Base-by-base conservation (phyloP, 2,888 invertebrate genomes). In the Cynaeus angustus region DNA sequence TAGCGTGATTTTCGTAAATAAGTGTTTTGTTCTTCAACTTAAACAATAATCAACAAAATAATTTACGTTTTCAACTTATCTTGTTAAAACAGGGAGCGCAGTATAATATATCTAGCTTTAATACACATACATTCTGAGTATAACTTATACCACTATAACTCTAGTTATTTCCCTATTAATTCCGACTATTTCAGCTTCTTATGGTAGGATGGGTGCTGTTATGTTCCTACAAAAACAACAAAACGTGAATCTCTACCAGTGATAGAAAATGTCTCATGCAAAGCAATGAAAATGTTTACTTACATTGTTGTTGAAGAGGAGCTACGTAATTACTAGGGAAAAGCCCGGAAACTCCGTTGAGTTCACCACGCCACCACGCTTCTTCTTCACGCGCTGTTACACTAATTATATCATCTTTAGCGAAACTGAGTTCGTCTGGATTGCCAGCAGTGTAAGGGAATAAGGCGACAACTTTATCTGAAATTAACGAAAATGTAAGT, bases 341-440 rank as follows among this genome's bases (percentile, higher is more conserved):
- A 58, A 98, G 88, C 5, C 98, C 98, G 0, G 93, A 92, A 77
- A 92, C 89, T 1, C 96, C 96, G 75, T 95, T 94, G 41, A 95
- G 88, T 87, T 97, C 96, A 61, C 98, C 98, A 83, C 94, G 93
- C 98, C 98, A 98, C 98, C 98, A 98, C 58, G 96, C 94, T n/a
- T 94, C 93, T 81, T 98, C 98, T 78, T 97, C 97, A 66, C 96
- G 91, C 56, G 94, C 94, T 1, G 97, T 89, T 46, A 97, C 93
- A 8, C 92, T 92, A 58, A 97, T 96, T 55, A 96, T 94, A 81
- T 96, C 96, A 76, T 96, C 96, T 83, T 96, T 95, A 68, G 93
- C 92, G 83, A 99, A 96, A 74, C 92, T 94, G 67, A 99, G 86
- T 83, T 99, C 99, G 84, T 99, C 99, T 8, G 94, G 93, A 83